phyloP scores from a whole-genome alignment of 92 coral and sea anemone genomes.

The Parazoanthus darwini region DNA sequence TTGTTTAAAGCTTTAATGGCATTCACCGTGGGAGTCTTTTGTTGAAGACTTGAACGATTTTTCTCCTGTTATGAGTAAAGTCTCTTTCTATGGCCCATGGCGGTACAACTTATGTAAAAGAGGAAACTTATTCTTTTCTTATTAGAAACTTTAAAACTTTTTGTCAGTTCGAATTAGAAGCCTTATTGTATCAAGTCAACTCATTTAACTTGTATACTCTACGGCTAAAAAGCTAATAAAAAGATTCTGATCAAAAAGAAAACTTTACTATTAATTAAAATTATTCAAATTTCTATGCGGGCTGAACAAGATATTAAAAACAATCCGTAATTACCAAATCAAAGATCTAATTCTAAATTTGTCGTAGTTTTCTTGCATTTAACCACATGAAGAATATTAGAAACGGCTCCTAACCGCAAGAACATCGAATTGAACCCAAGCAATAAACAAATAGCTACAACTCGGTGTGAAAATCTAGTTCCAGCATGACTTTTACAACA shows the following conservation, averaged over 20 bases:
- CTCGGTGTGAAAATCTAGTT: too few species aligned
- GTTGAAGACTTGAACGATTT: not conserved
- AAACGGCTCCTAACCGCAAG: not conserved
- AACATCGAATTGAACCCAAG: not conserved
- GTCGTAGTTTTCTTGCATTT: not conserved
- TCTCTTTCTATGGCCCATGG: not conserved
- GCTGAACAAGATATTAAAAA: not conserved
- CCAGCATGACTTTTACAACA: not conserved
- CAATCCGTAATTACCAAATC: not conserved
- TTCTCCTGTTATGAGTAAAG: not conserved
- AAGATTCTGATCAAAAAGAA: not conserved
- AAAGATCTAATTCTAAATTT: not conserved
- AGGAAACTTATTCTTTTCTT: not conserved
- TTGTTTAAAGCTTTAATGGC: constrained; percentile 18
- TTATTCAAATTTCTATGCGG: constrained; percentile 22
- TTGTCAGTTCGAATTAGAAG: not conserved
- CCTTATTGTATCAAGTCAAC: not conserved
- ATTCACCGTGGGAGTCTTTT: constrained; percentile 15
- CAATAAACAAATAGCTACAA: not conserved
- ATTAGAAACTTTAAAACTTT: not conserved
- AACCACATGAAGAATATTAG: not conserved
- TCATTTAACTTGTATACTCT: not conserved
- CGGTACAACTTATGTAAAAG: not conserved
- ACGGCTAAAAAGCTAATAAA: not conserved
- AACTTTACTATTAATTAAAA: not conserved